These are phyloP conservation scores for Planiliza haematocheilus DNA, from an alignment of 2,113 vertebrate species.

Conservation along the genomic window DNA sequence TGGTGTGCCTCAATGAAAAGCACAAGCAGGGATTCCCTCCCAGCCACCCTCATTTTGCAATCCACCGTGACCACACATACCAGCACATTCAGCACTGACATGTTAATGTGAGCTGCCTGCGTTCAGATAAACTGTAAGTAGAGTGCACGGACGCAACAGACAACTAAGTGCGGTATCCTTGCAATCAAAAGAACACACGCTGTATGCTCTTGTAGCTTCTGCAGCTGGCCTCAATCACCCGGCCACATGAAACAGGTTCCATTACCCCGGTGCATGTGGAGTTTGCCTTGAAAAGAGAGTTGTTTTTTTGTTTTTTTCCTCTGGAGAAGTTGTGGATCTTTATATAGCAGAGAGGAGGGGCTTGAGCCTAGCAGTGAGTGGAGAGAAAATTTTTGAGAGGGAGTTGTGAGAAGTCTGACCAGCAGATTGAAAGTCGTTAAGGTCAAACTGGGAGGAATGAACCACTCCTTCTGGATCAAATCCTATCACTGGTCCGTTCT, in stretches of 20 bases:
- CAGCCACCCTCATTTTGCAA: conserved; percentile 22
- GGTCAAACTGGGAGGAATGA: conserved; percentile 19
- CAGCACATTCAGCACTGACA: conserved; percentile 8
- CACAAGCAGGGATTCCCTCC: conserved; percentile 69
- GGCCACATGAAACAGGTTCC: conserved; percentile 74
- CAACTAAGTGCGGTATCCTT: conserved; percentile 15
- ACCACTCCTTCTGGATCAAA: neutral
- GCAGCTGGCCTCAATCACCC: conserved; percentile 74
- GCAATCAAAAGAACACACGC: conserved; percentile 25
- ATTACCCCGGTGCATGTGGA: conserved; percentile 53
- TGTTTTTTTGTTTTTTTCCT: conserved; percentile 38
- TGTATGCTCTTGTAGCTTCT: conserved; percentile 33
- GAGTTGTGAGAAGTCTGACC: conserved; percentile 35
- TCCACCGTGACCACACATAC: conserved; percentile 11
- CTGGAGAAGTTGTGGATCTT: conserved; percentile 58
- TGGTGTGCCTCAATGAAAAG: conserved; percentile 27
- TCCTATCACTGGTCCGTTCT: conserved; percentile 7
- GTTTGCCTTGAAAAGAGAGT: conserved; percentile 1
- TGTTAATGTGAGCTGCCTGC: neutral
- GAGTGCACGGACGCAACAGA: conserved; percentile 13
- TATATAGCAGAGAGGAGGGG: conserved; percentile 60
- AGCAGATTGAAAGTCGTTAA: neutral
- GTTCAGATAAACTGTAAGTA: neutral
- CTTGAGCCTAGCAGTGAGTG: neutral
- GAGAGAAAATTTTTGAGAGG: conserved; percentile 32